Evolutionary conservation across 2,797 vertebrate genomes (phyloP).

Genomic region (Taeniopygia guttata): DNA sequence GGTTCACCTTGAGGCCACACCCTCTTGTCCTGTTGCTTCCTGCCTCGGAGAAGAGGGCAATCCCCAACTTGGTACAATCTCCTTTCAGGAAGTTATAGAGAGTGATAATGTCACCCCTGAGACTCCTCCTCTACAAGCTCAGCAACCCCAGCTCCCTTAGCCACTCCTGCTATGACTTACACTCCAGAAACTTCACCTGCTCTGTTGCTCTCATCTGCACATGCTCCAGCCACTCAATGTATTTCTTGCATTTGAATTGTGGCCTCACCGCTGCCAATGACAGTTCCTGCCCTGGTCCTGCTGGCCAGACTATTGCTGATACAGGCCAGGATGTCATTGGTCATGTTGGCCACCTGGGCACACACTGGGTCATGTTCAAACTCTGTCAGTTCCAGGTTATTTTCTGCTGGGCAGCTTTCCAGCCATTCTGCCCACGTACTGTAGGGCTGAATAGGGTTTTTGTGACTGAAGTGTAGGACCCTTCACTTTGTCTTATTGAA

Average conservation of each 20-base stretch:
- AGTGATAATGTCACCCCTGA: rapidly evolving
- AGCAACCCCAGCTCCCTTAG: background rate
- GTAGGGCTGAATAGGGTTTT: background rate
- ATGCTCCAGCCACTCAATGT: rapidly evolving
- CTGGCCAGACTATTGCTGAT: background rate
- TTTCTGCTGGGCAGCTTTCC: background rate
- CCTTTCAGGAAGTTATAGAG: background rate
- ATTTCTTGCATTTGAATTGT: rapidly evolving
- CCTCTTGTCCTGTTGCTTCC: too few relatives aligned
- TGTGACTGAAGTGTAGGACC: rapidly evolving
- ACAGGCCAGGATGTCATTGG: background rate
- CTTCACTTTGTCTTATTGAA: background rate
- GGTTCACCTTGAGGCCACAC: too few relatives aligned
- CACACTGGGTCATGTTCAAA: background rate
- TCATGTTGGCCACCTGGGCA: background rate
- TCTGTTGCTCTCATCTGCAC: background rate
- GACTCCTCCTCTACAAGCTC: too few relatives aligned
- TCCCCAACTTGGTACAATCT: too few relatives aligned
- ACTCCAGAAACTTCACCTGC: background rate
- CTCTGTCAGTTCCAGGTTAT: rapidly evolving
- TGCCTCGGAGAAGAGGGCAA: too few relatives aligned
- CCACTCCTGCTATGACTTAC: background rate
- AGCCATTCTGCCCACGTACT: background rate
- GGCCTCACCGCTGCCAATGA: rapidly evolving
- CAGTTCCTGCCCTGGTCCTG: background rate